Evolutionary conservation across 2,113 vertebrate genomes (phyloP), one percentile per base, ranked within the genome.

Genomic region (Pseudonaja textilis): DNA sequence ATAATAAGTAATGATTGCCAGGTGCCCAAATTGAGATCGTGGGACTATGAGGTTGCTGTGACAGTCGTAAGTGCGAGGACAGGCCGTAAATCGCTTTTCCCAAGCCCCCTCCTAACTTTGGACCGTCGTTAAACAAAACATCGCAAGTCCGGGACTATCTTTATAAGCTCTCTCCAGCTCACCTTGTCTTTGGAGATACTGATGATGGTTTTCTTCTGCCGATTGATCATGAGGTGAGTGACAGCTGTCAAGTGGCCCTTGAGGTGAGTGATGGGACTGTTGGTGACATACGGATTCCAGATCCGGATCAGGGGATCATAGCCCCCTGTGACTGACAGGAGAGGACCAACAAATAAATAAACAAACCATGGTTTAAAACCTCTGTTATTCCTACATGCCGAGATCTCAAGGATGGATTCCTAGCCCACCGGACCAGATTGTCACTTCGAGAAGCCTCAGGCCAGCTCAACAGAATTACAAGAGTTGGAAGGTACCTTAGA

Each of bases 111-210:
- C 56, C 22, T 59, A 59, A 59, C 56, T 57, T 57, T 7, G 57
- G 25, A 59, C 57, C 8, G 3, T 59, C 25, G 1, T 59, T 59
- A 59, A 59, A 9, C 8, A 9, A 59, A 59, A 59, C 22, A 26
- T 26, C 8, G 22, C 7, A 59, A 59, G 22, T 25, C 2, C 2
- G 56, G 56, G 56, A 8, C 56, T 25, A 23, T 9, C 22, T 3
- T 23, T 25, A 2, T 57, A 6, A 22, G 55, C 22, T 25, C 56
- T 47, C 6, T 18, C 57, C 22, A 26, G 25, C 42, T 42, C 26
- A 3, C 96, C 91, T 96, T 96, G 90, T 96, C 96, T 88, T 93
- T 96, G 47, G 96, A 96, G 90, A 96, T 89, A 93, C 96, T 96
- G 59, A 96, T 64, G 7, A 96, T 93, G 90, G 91, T 95, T 90